These are phyloP conservation scores for Microcebus griseorufus DNA, from an alignment of 2,113 vertebrate genomes.

Conservation along the genomic window DNA sequence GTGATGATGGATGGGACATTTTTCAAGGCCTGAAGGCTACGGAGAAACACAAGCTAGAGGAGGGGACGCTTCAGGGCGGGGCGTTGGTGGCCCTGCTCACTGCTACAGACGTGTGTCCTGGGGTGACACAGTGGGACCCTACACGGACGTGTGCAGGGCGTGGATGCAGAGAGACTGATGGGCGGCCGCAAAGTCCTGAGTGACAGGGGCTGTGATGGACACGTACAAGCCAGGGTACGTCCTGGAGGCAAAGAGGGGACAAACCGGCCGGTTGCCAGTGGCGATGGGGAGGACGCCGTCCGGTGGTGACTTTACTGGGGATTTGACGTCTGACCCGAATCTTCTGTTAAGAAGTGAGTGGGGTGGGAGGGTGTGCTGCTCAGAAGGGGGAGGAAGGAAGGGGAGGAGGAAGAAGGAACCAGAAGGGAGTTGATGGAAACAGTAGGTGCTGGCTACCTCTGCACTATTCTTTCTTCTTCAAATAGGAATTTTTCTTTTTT, in stretches of 20 bases:
- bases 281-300: rapidly evolving
- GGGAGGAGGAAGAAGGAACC: background rate
- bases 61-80: background rate
- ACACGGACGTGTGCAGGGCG: background rate
- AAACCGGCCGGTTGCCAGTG: background rate
- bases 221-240: background rate
- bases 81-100: background rate
- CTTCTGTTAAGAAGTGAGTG: background rate
- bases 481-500: too few species aligned
- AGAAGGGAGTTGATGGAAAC: background rate
- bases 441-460: background rate
- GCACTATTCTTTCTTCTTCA: too few species aligned
- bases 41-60: background rate
- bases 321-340: background rate
- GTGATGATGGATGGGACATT: background rate
- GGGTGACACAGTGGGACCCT: background rate
- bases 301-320: background rate
- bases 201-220: background rate
- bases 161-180: background rate
- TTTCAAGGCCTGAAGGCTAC: background rate
- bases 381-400: background rate
- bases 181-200: background rate
- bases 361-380: background rate
- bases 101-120: background rate
- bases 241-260: background rate